Evolutionary conservation across 2,113 vertebrate species (phyloP), one percentile per base, ranked within the genome.

Genomic region (Callocephalon fimbriatum): DNA sequence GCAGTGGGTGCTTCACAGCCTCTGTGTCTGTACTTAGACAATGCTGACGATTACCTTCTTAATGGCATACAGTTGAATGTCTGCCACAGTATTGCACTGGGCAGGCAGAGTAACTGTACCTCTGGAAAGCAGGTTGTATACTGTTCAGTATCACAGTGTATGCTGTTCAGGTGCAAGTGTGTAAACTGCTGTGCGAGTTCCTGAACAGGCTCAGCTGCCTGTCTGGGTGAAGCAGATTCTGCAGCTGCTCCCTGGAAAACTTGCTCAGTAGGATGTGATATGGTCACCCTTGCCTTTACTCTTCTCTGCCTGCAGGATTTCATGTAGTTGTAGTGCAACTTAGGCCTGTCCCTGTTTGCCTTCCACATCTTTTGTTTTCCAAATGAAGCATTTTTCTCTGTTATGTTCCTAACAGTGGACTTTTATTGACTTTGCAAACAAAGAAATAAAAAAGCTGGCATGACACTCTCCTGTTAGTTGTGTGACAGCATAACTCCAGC

Each of bases 351-450:
- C 66, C 65, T 61, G 0, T 74, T 85, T 61, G 73, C 80, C 76
- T 72, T 78, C 61, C 5, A 4, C 12, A 5, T n/a, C 0, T 35
- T 47, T 26, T 50, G n/a, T 80, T 83, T 88, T 85, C 23, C 68
- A 84, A 40, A 65, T 45, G 35, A 84, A 95, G 54, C 35, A 4
- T 87, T 92, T 84, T 71, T 71, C 78, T 94, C 76, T 70, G 6
- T 86, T 80, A 22, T 29, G 48, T 91, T 95, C 70, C 22, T 82
- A 58, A 82, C 37, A 47, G 84, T 93, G 82, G 42, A 88, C 88
- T 96, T 97, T 77, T 95, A 95, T 80, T 94, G 85, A 91, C 80
- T 89, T 94, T 92, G 76, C 86, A 93, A 95, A 95, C 88, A 83
- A 92, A 77, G 5, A 4, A 26, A 17, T 16, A 15, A 13, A 31